phyloP scores from a whole-genome alignment of 92 coral and sea anemone genomes.

The Pocillopora meandrina region DNA sequence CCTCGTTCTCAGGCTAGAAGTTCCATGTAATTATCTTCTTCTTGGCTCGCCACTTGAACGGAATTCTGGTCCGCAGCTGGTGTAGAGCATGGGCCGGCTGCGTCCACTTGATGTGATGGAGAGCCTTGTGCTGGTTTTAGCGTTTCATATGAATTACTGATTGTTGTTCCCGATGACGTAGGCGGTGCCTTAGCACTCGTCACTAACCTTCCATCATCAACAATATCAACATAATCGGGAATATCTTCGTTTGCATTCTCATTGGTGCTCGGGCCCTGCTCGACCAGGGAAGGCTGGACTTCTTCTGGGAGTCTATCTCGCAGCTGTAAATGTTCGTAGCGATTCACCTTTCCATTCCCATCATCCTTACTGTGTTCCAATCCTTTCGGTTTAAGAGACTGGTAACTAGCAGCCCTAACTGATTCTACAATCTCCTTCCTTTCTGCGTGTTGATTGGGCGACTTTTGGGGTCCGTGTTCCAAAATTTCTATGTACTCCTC shows the following conservation, averaged over 20 bases:
- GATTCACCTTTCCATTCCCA: not conserved
- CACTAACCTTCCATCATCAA: slow-evolving; percentile 15
- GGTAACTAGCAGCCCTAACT: not conserved
- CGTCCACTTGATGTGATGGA: not conserved
- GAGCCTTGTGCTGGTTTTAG: slow-evolving; percentile 9
- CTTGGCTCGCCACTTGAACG: not conserved
- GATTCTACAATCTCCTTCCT: not conserved
- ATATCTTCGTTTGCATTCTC: not conserved
- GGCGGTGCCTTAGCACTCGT: not conserved
- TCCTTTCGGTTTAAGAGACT: slow-evolving; percentile 9
- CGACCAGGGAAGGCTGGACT: not conserved
- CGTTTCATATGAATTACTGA: not conserved
- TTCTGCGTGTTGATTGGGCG: not conserved
- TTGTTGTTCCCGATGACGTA: not conserved
- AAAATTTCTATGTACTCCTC: not conserved
- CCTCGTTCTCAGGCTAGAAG: not conserved
- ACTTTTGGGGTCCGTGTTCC: not conserved
- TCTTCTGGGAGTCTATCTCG: not conserved
- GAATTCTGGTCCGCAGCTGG: not conserved
- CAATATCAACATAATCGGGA: slow-evolving; percentile 28
- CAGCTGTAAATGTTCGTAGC: slow-evolving; percentile 12
- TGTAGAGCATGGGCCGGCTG: not conserved
- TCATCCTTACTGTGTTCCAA: not conserved
- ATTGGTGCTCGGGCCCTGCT: not conserved
- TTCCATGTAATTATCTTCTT: slow-evolving; percentile 18